Base-by-base conservation (phyloP, 1,140 invertebrate genomes). In the Eueides isabella region DNA sequence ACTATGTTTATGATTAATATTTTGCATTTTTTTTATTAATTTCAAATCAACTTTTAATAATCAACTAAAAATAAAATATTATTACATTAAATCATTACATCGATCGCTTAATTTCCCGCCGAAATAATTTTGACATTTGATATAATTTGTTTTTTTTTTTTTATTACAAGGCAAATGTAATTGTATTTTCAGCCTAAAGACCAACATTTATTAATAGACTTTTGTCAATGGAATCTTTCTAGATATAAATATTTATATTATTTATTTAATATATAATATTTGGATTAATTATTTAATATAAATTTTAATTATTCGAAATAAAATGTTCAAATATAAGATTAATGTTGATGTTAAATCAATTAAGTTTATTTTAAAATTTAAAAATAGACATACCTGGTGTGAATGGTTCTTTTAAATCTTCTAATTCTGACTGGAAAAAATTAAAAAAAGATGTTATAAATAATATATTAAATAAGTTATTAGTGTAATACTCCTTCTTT, bases 321-420 rank as follows among this genome's bases (percentile, higher is more conserved):
- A n/a, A n/a, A n/a, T n/a, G n/a, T n/a, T n/a, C n/a, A n/a, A n/a
- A n/a, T n/a, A n/a, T n/a, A n/a, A n/a, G n/a, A n/a, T n/a, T n/a
- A n/a, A n/a, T n/a, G n/a, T n/a, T n/a, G n/a, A n/a, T n/a, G n/a
- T n/a, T n/a, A n/a, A n/a, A n/a, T n/a, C n/a, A n/a, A n/a, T n/a
- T n/a, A n/a, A n/a, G n/a, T n/a, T 55, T 23, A 26, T 19, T 55
- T 55, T 55, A 23, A 55, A 55, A 55, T 55, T 19, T 14, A 19
- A 19, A 44, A 44, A 44, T 6, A 35, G 31, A 78, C 86, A 86
- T 80, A 92, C 89, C 89, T 76, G 83, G 76, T 78, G 80, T 82
- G 63, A 89, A 91, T 6, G 90, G 88, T 67, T 92, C 87, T 67
- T 92, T 87, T 68, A 91, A 73, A 69, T 91, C 86, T 79, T 91